Base-by-base conservation (phyloP, 2,113 vertebrate species). In the Smithornis capensis region DNA sequence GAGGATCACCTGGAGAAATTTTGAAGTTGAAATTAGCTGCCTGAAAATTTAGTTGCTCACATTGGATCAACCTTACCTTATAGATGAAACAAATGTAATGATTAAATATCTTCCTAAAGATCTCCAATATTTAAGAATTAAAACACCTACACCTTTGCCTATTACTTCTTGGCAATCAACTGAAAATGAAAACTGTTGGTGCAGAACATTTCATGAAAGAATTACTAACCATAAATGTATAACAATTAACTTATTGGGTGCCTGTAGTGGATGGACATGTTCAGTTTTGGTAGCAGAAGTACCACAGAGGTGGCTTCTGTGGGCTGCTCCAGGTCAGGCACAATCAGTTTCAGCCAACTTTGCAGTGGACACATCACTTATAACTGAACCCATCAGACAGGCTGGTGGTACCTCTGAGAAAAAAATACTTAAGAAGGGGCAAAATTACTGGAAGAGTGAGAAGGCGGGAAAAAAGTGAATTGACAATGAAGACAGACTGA, bases 281-380 rank as follows among this genome's bases (percentile, higher is more conserved):
- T 5, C 8, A 21, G 38, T 5, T 69, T 69, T 35, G 3, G 16
- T 22, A 14, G 18, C 15, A 2, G 7, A 8, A 1, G 1, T 28
- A 50, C 18, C 24, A 15, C 19, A 49, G 9, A 9, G 2, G 5
- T 40, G 28, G 2, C 13, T 67, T 63, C 35, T 76, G 13, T 33
- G 14, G 17, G 6, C 25, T 84, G 8, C 12, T 14, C 14, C 15
- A 10, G 47, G 19, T 7, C 45, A 52, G 47, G 31, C 23, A 62
- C 2, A 42, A 12, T 2, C 2, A 2, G 3, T 29, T 70, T 65
- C 37, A 65, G 16, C 10, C 16, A 77, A 2, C 19, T 68, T 0
- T 2, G 17, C 3, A 24, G 27, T 5, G 9, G 12, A 27, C 31
- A 10, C 5, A 11, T 15, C 29, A 28, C 13, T 65, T 5, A 22